Evolutionary conservation across 1,140 invertebrate species (phyloP), one percentile per base, ranked within the genome.

Genomic region (Philotrypesis tridentata): DNA sequence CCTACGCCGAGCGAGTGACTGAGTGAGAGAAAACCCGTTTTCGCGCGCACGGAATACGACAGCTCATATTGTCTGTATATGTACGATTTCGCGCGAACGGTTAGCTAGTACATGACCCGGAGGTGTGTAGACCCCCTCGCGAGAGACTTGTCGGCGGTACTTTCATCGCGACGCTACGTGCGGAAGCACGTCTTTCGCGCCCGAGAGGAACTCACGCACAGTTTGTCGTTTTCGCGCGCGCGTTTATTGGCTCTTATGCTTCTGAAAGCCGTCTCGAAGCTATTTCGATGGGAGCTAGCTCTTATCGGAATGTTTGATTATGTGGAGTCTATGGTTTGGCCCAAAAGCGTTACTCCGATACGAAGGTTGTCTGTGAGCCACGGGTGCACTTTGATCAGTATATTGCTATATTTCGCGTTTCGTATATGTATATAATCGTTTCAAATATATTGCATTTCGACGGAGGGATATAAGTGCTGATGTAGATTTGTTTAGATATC

Each of bases 91-190:
- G 55, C 23, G 17, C 17, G 55, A 29, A 72, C 78, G 31, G 78
- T 63, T 63, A 55, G 21, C 17, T 21, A 55, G 48, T 55, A 55
- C 17, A 55, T 55, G 21, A 55, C 17, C 21, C n/a, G 21, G 67
- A 37, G 31, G 67, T 31, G 5, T 31, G 8, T 14, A 37, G 27
- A 70, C 31, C 67, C 29, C 60, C 74, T 27, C 31, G 48, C 48
- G 48, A 70, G 31, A 21, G 67, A 37, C 9, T 37, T 37, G 14
- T 11, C 71, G 21, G 1, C 14, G 43, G 65, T 23, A 37, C 27
- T 63, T 71, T 82, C 73, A 77, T 77, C 80, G 73, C 73, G 65
- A 43, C 31, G 29, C 29, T n/a, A 63, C 67, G 73, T 82, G 67
- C 80, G 29, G 9, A 3, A 1, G 48, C 72, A 61, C 72, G 72